Conservation (phyloP, 2,113 vertebrate genomes). For the Bagarius yarrelli region DNA sequence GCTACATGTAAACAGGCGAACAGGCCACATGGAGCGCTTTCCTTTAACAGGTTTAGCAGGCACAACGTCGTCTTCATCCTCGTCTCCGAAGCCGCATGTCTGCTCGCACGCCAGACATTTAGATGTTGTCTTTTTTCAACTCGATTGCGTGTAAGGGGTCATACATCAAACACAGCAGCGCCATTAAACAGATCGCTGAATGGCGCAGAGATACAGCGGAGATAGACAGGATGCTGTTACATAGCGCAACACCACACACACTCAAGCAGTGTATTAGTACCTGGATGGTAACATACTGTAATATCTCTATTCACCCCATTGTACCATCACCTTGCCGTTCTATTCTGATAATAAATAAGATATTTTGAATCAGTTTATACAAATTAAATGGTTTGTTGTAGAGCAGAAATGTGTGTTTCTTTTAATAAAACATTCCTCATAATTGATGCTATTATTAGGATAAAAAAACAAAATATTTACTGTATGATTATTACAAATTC, state of each 20-base stretch:
- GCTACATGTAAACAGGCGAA: conserved; percentile 74
- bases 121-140: conserved; percentile 44
- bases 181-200: conserved; percentile 9
- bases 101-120: conserved; percentile 34
- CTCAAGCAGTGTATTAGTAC: conserved; percentile 25
- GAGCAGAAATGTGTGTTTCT: too few relatives aligned
- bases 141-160: conserved; percentile 15
- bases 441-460: too few relatives aligned
- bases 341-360: too few relatives aligned
- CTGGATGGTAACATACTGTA: conserved; percentile 1
- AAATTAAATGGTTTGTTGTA: too few relatives aligned
- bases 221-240: conserved; percentile 13
- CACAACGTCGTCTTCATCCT: conserved; percentile 15
- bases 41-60: conserved; percentile 27
- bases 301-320: too few relatives aligned
- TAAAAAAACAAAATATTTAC: too few relatives aligned
- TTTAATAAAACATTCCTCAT: too few relatives aligned
- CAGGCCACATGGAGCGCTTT: conserved; percentile 56
- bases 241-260: neutral
- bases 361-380: too few relatives aligned
- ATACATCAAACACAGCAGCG: conserved; percentile 30
- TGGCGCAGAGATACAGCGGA: conserved; percentile 14
- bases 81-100: conserved; percentile 4
- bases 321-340: too few relatives aligned
- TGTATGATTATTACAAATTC: too few relatives aligned